A percentile compares a stretch with the other conserved stretches of the same genome.
Evolutionary conservation across 2,113 vertebrate genomes (phyloP).

Genomic region (Tupaia chinensis): DNA sequence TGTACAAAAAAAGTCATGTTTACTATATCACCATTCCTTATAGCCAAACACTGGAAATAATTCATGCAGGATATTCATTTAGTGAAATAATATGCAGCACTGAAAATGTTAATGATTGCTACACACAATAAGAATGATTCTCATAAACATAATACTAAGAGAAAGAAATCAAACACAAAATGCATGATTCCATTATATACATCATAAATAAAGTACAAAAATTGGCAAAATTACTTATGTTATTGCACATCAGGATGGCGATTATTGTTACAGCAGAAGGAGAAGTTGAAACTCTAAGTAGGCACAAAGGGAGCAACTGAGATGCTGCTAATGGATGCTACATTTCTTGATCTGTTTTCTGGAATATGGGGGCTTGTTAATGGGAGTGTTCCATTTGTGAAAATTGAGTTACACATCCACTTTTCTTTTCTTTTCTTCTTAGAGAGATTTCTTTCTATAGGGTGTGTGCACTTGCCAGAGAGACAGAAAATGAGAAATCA

Average conservation of each 20-base stretch:
- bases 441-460: no score
- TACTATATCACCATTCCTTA: not conserved
- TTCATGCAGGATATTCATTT: not conserved
- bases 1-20: not conserved
- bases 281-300: not conserved
- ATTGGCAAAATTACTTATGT: not conserved
- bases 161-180: conserved; percentile 22
- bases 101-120: conserved; percentile 6
- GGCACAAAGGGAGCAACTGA: not conserved
- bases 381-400: not conserved
- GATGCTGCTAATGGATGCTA: conserved; percentile 13
- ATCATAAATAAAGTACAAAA: conserved; percentile 15
- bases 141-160: conserved; percentile 9
- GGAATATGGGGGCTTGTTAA: not conserved
- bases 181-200: not conserved
- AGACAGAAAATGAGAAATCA: no score
- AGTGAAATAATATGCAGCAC: conserved; percentile 7
- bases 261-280: not conserved
- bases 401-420: conserved; percentile 40
- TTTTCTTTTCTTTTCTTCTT: no score
- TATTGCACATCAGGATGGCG: not conserved
- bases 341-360: not conserved
- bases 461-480: no score
- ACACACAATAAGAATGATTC: not conserved
- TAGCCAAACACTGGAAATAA: conserved; percentile 23